phyloP scores from a whole-genome alignment of 2,888 invertebrate species.

The Salticus scenicus region DNA sequence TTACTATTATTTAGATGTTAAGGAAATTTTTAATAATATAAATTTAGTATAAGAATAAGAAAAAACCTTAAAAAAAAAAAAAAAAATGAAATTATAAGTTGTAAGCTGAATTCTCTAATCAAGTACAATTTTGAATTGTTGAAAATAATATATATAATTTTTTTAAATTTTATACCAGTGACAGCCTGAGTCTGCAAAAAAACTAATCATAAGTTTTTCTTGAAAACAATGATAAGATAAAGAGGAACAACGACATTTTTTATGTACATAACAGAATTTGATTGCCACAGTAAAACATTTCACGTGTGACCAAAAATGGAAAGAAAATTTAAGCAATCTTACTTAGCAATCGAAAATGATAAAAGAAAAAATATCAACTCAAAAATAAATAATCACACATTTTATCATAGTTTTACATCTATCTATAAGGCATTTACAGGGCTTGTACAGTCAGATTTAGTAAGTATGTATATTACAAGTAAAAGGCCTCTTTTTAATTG shows the following conservation, averaged over 20 bases:
- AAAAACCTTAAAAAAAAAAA: no score
- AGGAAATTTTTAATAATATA: no score
- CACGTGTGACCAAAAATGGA: not conserved
- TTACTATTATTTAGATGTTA: no score
- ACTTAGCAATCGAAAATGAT: no score
- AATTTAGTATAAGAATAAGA: no score
- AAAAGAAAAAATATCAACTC: no score
- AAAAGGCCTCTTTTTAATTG: not conserved
- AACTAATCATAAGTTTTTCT: not conserved
- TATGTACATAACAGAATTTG: slow-evolving; percentile 52
- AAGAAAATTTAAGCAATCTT: no score
- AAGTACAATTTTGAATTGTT: no score
- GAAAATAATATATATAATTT: no score
- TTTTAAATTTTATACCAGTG: no score
- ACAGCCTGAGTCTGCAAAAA: slow-evolving; percentile 5
- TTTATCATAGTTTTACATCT: not conserved
- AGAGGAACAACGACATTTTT: slow-evolving; percentile 44
- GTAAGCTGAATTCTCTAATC: no score
- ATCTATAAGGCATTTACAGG: slow-evolving; percentile 20
- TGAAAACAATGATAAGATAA: slow-evolving; percentile 54
- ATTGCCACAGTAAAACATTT: slow-evolving; percentile 42
- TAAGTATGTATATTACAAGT: not conserved
- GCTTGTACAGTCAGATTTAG: slow-evolving; percentile 17
- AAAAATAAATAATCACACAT: not conserved
- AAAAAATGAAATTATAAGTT: no score